Evolutionary conservation across 2,888 invertebrate species (phyloP).

Genomic region (Alsophila aescularia): DNA sequence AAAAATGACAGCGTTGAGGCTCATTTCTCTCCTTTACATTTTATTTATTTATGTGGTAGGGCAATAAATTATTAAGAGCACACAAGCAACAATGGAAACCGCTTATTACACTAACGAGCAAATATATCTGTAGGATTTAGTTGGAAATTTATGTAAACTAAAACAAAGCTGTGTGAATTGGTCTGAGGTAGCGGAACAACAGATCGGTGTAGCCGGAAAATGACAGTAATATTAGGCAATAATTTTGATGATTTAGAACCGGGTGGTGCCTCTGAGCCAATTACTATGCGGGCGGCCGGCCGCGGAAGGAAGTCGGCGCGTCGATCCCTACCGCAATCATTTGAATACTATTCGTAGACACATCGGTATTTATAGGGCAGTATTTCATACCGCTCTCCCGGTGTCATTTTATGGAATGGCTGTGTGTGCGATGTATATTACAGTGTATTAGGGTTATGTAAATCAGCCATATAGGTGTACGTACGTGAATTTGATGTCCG

Average conservation of each 20-base stretch:
- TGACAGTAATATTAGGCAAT: constrained; percentile 78
- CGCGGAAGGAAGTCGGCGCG: constrained; percentile 78
- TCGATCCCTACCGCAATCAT: constrained; percentile 80
- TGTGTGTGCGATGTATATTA: constrained; percentile 64
- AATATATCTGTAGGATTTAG: constrained; percentile 54
- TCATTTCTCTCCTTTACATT: constrained; percentile 29
- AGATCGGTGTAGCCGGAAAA: constrained; percentile 68
- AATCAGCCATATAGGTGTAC: constrained; percentile 56
- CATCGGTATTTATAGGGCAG: constrained; percentile 73
- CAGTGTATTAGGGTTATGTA: constrained; percentile 56
- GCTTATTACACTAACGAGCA: constrained; percentile 45
- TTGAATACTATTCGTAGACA: constrained; percentile 76
- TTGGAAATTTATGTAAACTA: constrained; percentile 65
- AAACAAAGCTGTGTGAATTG: constrained; percentile 69
- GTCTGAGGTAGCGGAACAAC: constrained; percentile 65
- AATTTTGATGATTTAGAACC: constrained; percentile 81
- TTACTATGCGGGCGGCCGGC: constrained; percentile 77
- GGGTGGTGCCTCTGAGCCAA: constrained; percentile 68
- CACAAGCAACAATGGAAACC: constrained; percentile 32
- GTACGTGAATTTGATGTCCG: constrained; percentile 45
- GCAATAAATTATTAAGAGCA: constrained; percentile 32
- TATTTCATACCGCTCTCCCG: constrained; percentile 68
- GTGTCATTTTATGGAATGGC: constrained; percentile 74
- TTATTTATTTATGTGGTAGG: constrained; percentile 30
- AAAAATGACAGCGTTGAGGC: constrained; percentile 24